Percentiles rank a stretch among this genome's conserved stretches.
These are phyloP conservation scores for Galendromus occidentalis DNA, from an alignment of 1,140 invertebrate species.

Conservation along the genomic window DNA sequence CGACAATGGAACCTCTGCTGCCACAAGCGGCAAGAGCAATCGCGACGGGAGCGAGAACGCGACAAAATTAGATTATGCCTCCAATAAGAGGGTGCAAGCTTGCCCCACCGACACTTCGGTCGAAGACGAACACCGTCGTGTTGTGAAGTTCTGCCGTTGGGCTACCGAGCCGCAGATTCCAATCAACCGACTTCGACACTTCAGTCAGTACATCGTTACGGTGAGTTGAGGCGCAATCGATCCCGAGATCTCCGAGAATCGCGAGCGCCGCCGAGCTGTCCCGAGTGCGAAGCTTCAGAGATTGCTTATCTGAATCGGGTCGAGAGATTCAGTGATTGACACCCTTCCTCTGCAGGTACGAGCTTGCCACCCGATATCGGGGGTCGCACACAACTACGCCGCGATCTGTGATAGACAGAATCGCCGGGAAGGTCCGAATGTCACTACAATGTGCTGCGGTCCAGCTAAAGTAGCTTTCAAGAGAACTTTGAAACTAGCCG, in stretches of 20 bases:
- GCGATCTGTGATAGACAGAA: no score
- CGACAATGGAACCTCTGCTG: background rate
- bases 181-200: conserved; percentile 30
- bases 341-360: conserved; percentile 1
- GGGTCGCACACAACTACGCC: no score
- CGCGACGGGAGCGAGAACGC: background rate
- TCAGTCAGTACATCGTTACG: conserved; percentile 31
- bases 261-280: no score
- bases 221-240: conserved; percentile 20
- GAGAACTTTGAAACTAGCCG: background rate
- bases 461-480: background rate
- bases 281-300: no score
- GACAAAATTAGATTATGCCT: background rate
- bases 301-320: no score
- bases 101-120: no score
- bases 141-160: background rate
- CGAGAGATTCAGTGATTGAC: no score
- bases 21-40: background rate
- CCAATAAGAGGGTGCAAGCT: no score
- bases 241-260: no score
- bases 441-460: no score
- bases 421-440: no score
- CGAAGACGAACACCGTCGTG: no score
- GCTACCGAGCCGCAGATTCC: conserved; percentile 5
- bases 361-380: conserved; percentile 17